Evolutionary conservation across 2,888 invertebrate species (phyloP), one percentile per base, ranked within the genome.

Genomic region (Hymenopus coronatus): DNA sequence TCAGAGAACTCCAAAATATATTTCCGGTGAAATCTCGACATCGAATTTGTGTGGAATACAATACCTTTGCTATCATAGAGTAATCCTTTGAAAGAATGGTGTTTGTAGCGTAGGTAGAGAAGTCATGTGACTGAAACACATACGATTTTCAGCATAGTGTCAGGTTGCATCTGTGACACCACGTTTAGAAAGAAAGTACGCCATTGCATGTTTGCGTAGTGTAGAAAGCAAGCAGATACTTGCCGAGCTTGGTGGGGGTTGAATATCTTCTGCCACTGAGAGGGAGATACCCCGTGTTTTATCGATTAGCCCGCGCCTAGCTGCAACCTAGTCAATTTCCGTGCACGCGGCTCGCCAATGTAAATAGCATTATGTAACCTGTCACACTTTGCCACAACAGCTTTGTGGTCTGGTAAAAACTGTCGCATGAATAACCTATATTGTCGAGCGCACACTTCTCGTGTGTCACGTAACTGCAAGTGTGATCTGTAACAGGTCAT

Each of bases 201-300:
- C 28, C 46, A 85, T 85, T 54, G 46, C 85, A 3, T 54, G 27
- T 85, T 15, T 28, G 85, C 33, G 4, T 54, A 28, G 54, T 70
- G 54, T 70, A 70, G 54, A 70, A 70, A 25, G 54, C 54, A 70
- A 70, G 54, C 54, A 70, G 54, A 70, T 70, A 70, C 54, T 70
- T 70, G 54, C 20, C 54, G 54, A 70, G 54, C 54, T 40, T 85
- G 46, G 46, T 40, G 46, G 9, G 85, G 25, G 40, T 54, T 30
- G 28, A 81, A 81, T 87, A 20, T 30, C 87, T 82, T 82, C 40
- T 87, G 0, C 28, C 27, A 15, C 28, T 15, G 28, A 30, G n/a
- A 84, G 88, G 40, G 27, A 88, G 85, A 88, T 82, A 82, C 82
- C 88, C 89, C 87, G 89, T 89, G 89, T 89, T 88, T 89, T 89